Percentiles rank a stretch among this genome's conserved stretches.
Evolutionary conservation across 2,113 vertebrate species (phyloP).

Genomic region (Daphoenositta chrysoptera): DNA sequence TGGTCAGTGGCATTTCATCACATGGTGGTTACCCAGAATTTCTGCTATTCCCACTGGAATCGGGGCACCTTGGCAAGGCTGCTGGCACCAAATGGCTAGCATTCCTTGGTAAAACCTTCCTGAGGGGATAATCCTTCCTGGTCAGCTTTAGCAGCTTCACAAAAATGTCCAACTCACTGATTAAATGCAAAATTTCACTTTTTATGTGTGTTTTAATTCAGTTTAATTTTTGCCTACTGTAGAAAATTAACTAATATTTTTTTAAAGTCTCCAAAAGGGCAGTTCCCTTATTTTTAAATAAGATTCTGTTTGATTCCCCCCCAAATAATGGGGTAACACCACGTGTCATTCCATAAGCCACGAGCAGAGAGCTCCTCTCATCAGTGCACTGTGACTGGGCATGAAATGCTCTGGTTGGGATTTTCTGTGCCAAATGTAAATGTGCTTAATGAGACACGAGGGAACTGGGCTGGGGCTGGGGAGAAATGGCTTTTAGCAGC

Average conservation of each 20-base stretch:
- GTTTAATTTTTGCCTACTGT: neutral
- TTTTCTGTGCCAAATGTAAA: constrained; percentile 81
- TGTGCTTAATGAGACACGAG: constrained; percentile 79
- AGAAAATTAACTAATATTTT: neutral
- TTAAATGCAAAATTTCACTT: neutral
- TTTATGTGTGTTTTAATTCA: neutral
- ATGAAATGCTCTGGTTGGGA: constrained; percentile 71
- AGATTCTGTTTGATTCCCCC: neutral
- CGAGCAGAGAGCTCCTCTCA: constrained; percentile 55
- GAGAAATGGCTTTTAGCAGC: constrained; percentile 76
- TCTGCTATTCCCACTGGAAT: neutral
- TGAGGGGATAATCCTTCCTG: neutral
- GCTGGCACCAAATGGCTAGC: neutral
- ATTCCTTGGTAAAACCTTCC: neutral
- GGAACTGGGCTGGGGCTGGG: constrained; percentile 64
- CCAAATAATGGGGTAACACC: neutral
- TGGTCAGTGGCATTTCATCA: neutral
- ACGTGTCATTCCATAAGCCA: neutral
- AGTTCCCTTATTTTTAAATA: no score
- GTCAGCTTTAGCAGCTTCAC: neutral
- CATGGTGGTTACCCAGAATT: neutral
- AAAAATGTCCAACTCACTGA: neutral
- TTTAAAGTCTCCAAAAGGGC: no score
- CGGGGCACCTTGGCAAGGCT: neutral
- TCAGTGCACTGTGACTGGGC: constrained; percentile 60